Base-by-base conservation (phyloP, 2,113 vertebrate genomes). In the Piprites chloris region DNA sequence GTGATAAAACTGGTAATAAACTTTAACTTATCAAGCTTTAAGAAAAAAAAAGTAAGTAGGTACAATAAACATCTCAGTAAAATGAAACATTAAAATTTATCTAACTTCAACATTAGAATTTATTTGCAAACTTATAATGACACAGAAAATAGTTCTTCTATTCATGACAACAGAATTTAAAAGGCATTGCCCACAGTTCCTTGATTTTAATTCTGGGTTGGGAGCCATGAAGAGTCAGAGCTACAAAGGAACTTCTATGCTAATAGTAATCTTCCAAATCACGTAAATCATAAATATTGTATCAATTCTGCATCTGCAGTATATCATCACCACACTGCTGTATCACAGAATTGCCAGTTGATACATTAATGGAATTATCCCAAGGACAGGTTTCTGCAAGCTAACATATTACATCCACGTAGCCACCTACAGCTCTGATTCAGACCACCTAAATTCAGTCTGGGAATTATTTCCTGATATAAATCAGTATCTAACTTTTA, bases 401-500 rank as follows among this genome's bases (percentile, higher is more conserved):
- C 23, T 83, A 50, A 89, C 14, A 6, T 16, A 79, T 74, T n/a
- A 37, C 37, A 90, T n/a, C 37, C 53, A 72, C 8, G 0, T 14
- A 77, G 18, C 27, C 89, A 92, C 47, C 61, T 58, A 85, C 58
- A 79, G 71, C 61, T 96, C 90, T 67, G 62, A 91, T 56, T 94
- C 84, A 95, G 62, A 79, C 4, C 47, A 90, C 87, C 69, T 78
- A 32, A 72, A 96, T 66, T 73, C 71, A 74, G 47, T 3, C 86
- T 88, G 73, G 52, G 78, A 87, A 72, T 52, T 0, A 67, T 63
- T 82, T 82, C 62, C 68, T 72, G 28, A 69, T 80, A 66, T 52
- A 94, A 96, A 96, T 81, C 78, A 56, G 27, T 78, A 93, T 12
- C 50, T 68, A 74, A 71, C 95, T 94, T 88, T 73, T 71, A 85